Base-by-base conservation (phyloP, 2,113 vertebrate genomes). In the Dendrocopos noguchii region DNA sequence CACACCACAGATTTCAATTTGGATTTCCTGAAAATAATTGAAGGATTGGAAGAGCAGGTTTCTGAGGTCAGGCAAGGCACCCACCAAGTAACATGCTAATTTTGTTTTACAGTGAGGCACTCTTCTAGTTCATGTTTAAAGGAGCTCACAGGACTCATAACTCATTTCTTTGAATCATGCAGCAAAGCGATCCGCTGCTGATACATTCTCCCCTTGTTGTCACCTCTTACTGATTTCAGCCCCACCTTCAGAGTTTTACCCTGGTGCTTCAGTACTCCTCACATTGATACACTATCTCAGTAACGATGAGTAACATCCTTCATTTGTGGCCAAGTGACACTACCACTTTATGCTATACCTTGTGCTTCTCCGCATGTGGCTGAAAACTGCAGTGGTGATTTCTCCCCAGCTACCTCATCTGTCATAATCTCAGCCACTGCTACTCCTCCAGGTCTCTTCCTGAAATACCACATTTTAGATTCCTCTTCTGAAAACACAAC, bases 351-450 rank as follows among this genome's bases (percentile, higher is more conserved):
- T 0, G 0, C 20, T 25, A 55, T 47, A 25, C 14, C 53, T 3
- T 1, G 1, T 2, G 3, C 29, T 53, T 88, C 70, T 25, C 59
- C 52, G 33, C 12, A 42, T 0, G 0, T 7, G 9, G n/a, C 20
- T 50, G 25, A 76, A 4, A 5, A 18, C 10, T 19, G 31, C 21
- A 64, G 15, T 2, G 22, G 8, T 18, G 8, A n/a, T 50, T 75
- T 73, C 33, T 87, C 84, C 29, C 24, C 19, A 39, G 20, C 20
- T 53, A 27, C 22, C 28, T 66, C 16, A 77, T 7, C 15, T 50
- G 16, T 13, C 24, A 55, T 59, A 82, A 64, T 36, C 33, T 10
- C 22, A 88, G 25, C 19, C 53, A 74, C n/a, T 1, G 1, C 6
- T 22, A 28, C 6, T 4, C 4, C 34, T 33, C 18, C n/a, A 83